These are phyloP conservation scores for Epinotia demarniana DNA, from an alignment of 2,888 invertebrate genomes.

Conservation along the genomic window DNA sequence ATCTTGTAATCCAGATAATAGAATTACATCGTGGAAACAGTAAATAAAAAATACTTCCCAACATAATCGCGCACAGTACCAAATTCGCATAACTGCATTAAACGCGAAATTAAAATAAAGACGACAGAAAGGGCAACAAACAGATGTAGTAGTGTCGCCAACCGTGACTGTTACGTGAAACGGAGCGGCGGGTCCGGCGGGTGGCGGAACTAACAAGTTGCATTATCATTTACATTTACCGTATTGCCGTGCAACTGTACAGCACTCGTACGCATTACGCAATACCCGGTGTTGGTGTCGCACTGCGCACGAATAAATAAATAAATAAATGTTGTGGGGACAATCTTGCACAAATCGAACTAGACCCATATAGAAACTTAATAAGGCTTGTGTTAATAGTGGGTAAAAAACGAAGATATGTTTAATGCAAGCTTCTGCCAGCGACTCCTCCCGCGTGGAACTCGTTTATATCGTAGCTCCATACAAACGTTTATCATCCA, in stretches of 20 bases:
- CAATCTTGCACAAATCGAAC: too few relatives aligned
- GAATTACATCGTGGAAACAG: too few relatives aligned
- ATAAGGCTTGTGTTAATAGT: too few relatives aligned
- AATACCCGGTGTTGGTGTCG: slow-evolving; percentile 49
- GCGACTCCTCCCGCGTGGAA: too few relatives aligned
- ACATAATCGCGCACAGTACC: not conserved
- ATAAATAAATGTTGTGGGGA: not conserved
- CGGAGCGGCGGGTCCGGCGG: slow-evolving; percentile 61
- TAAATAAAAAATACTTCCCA: not conserved
- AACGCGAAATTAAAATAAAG: slow-evolving; percentile 44
- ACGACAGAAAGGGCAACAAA: slow-evolving; percentile 54
- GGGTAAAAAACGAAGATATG: too few relatives aligned
- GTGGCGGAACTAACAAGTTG: slow-evolving; percentile 78
- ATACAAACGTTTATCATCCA: too few relatives aligned
- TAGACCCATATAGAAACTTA: too few relatives aligned
- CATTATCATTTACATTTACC: slow-evolving; percentile 76
- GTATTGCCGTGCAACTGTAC: slow-evolving; percentile 68
- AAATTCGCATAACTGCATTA: slow-evolving; percentile 40
- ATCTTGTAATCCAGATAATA: too few relatives aligned
- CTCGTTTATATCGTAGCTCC: too few relatives aligned
- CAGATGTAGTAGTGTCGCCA: slow-evolving; percentile 58
- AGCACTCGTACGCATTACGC: slow-evolving; percentile 57
- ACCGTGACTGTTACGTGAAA: slow-evolving; percentile 63
- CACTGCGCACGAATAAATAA: not conserved
- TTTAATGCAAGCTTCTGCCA: too few relatives aligned